These are phyloP conservation scores for Drosophila setosimentum DNA, from an alignment of 2,888 invertebrate species.

Conservation along the genomic window DNA sequence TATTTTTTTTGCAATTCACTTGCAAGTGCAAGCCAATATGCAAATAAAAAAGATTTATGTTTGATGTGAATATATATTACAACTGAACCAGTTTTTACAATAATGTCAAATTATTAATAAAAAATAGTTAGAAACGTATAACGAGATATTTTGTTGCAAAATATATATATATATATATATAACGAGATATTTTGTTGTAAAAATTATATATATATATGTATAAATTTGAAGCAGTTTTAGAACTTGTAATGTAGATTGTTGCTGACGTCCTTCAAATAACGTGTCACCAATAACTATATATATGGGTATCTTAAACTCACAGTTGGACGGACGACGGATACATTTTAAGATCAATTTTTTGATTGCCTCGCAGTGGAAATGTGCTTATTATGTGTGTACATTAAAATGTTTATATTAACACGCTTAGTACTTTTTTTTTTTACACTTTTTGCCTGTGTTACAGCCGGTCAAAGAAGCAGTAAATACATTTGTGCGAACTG, in stretches of 20 bases:
- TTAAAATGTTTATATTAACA: not conserved
- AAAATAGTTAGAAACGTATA: not conserved
- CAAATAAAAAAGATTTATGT: not conserved
- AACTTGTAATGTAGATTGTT: not conserved
- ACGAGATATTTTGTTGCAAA: not conserved
- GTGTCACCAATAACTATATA: not conserved
- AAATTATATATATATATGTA: not conserved
- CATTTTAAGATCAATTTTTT: not conserved
- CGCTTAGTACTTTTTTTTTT: not conserved
- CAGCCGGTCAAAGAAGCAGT: slow-evolving; percentile 2
- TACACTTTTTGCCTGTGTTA: slow-evolving; percentile 4
- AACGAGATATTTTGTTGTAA: not conserved
- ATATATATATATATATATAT: not conserved
- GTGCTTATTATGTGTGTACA: not conserved
- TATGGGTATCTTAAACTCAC: not conserved
- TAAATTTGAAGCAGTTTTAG: not conserved
- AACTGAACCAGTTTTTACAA: not conserved
- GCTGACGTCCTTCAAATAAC: not conserved
- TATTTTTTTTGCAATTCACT: not conserved
- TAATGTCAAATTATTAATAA: not conserved
- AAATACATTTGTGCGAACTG: slow-evolving; percentile 8
- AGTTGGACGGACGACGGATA: not conserved
- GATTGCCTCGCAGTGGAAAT: not conserved
- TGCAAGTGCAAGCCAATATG: not conserved
- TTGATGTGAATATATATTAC: not conserved